Conservation (phyloP, 2,113 vertebrate genomes). For the Urocitellus parryii region DNA sequence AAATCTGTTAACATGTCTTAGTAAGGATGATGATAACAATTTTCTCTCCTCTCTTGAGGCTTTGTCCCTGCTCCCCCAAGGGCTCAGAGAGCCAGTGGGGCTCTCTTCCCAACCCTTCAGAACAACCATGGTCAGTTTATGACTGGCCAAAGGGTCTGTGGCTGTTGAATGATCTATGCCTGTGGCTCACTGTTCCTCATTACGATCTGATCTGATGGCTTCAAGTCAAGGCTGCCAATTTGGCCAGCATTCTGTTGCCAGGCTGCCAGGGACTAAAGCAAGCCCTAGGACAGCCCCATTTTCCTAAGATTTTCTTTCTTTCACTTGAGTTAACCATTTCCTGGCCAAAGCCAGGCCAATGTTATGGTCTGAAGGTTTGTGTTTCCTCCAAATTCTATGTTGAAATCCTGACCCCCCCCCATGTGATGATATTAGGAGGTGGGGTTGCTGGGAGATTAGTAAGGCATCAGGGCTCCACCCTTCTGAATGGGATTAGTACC, state of each 20-base stretch:
- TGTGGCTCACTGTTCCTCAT: background rate
- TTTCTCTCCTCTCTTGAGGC: background rate
- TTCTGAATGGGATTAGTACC: background rate
- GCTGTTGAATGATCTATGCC: background rate
- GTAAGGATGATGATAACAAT: background rate
- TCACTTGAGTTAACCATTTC: constrained; percentile 37
- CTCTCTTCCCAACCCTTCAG: background rate
- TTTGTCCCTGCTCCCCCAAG: background rate
- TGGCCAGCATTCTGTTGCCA: background rate
- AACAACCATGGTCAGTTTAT: background rate
- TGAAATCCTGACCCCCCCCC: background rate
- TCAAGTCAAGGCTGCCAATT: background rate
- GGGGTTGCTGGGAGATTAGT: background rate
- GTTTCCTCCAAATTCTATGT: background rate
- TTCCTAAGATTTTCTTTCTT: constrained; percentile 6
- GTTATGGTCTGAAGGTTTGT: background rate
- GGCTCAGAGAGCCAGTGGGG: background rate
- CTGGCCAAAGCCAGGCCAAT: constrained; percentile 20
- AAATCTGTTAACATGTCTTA: background rate
- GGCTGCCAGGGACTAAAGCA: background rate
- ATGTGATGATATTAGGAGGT: background rate
- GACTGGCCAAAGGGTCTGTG: background rate
- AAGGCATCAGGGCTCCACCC: background rate
- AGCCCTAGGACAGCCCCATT: background rate
- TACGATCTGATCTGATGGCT: background rate